Base-by-base conservation (phyloP, 2,888 invertebrate species). In the Lasioglossum morio region DNA sequence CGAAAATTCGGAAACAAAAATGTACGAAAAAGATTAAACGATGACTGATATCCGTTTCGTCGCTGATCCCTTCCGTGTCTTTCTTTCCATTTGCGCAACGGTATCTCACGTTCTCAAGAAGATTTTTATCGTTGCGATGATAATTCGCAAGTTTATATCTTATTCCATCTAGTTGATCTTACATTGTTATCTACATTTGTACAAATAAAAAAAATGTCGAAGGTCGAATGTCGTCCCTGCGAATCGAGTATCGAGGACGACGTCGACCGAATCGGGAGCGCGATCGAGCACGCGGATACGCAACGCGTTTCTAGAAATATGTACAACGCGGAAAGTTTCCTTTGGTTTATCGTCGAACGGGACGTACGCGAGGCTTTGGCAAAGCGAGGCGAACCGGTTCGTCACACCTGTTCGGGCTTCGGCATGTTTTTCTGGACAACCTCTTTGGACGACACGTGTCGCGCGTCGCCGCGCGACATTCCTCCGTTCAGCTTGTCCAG, bases 1-100 rank as follows among this genome's bases (percentile, higher is more conserved):
- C 95, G 98, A 82, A 98, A 97, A 95, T 95, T 97, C 27, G 96
- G 96, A 1, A 97, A 96, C 92, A 96, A 96, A 89, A 97, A 97
- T 93, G 96, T 96, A 84, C 95, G 98, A 82, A 96, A 97, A 93
- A 96, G 97, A 94, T 88, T 96, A 40, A 96, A 96, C 91, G 97
- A 97, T 91, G 97, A 97, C 90, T 97, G 93, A 95, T 53, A 30
- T 34, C 7, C 12, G 16, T 4, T 27, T 16, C 30, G 14, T 57
- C 14, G 16, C 7, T 37, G n/a, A 40, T 23, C 14, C 16, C 4
- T 57, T 14, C 40, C n/a, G n/a, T 70, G 23, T 10, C 66, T 4
- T 66, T 37, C 8, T 1, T 34, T 19, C 30, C 16, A 30, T 66
- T 66, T 34, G 4, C 66, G 34, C 30, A 34, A 34, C 34, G 34